Percentiles rank a stretch among this genome's conserved stretches.
Evolutionary conservation across 2,888 invertebrate species (phyloP).

Genomic region (Brachynemurus nebulosus): DNA sequence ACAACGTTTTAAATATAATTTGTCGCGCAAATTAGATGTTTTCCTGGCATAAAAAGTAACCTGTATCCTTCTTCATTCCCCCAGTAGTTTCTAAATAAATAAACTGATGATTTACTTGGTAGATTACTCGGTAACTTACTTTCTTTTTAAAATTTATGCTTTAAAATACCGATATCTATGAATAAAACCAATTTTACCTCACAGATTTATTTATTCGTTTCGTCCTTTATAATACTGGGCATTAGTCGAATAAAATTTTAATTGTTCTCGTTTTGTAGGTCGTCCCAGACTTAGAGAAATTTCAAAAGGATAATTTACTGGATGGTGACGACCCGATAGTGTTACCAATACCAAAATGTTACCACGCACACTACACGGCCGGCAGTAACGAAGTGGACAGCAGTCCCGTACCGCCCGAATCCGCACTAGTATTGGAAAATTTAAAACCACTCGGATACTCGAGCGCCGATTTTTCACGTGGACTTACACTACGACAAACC

Average conservation of each 20-base stretch:
- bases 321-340: constrained; percentile 31
- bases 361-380: constrained; percentile 47
- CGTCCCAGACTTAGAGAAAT: constrained; percentile 52
- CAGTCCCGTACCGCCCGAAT: constrained; percentile 40
- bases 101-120: too few relatives aligned
- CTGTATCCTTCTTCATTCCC: too few relatives aligned
- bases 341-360: constrained; percentile 54
- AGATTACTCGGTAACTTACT: too few relatives aligned
- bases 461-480: constrained; percentile 53
- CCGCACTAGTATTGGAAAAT: constrained; percentile 60
- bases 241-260: neutral
- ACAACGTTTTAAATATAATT: too few relatives aligned
- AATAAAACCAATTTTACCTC: too few relatives aligned
- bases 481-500: constrained; percentile 48
- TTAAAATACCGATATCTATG: too few relatives aligned
- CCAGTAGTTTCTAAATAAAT: too few relatives aligned
- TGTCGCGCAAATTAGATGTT: too few relatives aligned
- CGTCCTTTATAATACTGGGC: too few relatives aligned
- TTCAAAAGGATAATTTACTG: constrained; percentile 35
- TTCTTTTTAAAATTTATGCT: too few relatives aligned
- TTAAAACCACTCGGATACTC: constrained; percentile 49
- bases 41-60: too few relatives aligned
- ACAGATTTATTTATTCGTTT: too few relatives aligned
- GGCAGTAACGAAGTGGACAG: constrained; percentile 29
- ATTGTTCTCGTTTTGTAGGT: constrained; percentile 35